Evolutionary conservation across 2,888 invertebrate species (phyloP).

Genomic region (Sceliomorpha sp.): DNA sequence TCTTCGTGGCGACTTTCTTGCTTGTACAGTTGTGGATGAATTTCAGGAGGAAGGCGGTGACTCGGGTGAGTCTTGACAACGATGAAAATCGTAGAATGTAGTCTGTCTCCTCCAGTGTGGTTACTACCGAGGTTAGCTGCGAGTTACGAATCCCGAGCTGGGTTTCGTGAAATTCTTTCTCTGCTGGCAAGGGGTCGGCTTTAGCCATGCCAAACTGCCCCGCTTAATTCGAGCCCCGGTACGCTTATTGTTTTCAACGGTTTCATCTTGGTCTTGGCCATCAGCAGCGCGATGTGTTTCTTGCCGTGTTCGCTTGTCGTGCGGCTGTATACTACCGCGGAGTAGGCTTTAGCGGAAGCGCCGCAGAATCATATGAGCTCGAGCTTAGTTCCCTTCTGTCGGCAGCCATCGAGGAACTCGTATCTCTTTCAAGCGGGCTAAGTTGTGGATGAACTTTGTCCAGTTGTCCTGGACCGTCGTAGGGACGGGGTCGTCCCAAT

Average conservation of each 20-base stretch:
- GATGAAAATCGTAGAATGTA: no score
- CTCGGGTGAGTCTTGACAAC: background rate
- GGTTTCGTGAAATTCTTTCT: background rate
- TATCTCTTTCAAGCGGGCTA: background rate
- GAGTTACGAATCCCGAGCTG: background rate
- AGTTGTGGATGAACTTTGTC: background rate
- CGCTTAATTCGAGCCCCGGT: conserved; percentile 10
- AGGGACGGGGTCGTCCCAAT: background rate
- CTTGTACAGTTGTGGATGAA: background rate
- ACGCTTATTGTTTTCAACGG: conserved; percentile 8
- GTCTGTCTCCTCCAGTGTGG: background rate
- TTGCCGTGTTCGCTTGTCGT: background rate
- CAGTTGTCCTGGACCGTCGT: background rate
- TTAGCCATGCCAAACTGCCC: background rate
- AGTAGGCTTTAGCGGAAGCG: background rate
- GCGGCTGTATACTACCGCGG: background rate
- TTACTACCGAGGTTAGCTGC: background rate
- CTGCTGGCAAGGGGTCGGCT: background rate
- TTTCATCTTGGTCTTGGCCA: no score
- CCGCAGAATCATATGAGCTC: conserved; percentile 6
- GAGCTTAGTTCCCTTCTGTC: background rate
- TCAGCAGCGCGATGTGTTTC: no score
- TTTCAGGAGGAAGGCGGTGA: background rate
- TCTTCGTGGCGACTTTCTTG: background rate
- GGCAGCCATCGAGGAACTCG: background rate